Percentiles rank a stretch among this genome's conserved stretches.
These are phyloP conservation scores for Cataglyphis cursor DNA, from an alignment of 2,888 invertebrate genomes.

Conservation along the genomic window DNA sequence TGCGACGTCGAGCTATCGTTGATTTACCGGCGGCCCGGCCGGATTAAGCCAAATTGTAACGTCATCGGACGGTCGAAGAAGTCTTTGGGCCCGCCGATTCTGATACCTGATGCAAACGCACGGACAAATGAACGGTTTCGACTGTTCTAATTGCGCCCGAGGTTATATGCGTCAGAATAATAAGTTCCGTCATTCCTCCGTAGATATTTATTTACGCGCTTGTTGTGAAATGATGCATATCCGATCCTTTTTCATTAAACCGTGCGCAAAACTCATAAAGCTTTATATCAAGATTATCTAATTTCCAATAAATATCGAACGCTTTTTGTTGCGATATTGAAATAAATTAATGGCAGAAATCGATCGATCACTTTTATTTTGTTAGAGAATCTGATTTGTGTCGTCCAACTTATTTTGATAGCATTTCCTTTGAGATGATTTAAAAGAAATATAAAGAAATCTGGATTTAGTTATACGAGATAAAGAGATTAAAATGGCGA, in stretches of 20 bases:
- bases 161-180: slow-evolving; percentile 16
- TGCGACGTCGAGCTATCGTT: slow-evolving; percentile 43
- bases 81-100: slow-evolving; percentile 6
- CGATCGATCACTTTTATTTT: neutral
- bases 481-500: slow-evolving; percentile 10
- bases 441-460: neutral
- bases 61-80: slow-evolving; percentile 48
- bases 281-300: neutral
- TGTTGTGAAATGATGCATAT: neutral
- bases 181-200: slow-evolving; percentile 23
- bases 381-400: neutral
- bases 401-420: neutral
- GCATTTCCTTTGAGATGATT: neutral
- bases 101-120: slow-evolving; percentile 44
- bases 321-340: neutral
- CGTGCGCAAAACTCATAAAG: neutral
- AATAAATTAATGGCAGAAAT: slow-evolving; percentile 8
- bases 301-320: neutral
- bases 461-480: no score
- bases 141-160: slow-evolving; percentile 20
- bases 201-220: slow-evolving; percentile 27
- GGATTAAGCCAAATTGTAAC: slow-evolving; percentile 55
- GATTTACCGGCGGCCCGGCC: slow-evolving; percentile 52
- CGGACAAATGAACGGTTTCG: slow-evolving; percentile 50
- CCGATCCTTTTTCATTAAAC: slow-evolving; percentile 10